Evolutionary conservation across 1,140 invertebrate species (phyloP), one percentile per base, ranked within the genome.

Genomic region (Lysiphlebus fabarum): DNA sequence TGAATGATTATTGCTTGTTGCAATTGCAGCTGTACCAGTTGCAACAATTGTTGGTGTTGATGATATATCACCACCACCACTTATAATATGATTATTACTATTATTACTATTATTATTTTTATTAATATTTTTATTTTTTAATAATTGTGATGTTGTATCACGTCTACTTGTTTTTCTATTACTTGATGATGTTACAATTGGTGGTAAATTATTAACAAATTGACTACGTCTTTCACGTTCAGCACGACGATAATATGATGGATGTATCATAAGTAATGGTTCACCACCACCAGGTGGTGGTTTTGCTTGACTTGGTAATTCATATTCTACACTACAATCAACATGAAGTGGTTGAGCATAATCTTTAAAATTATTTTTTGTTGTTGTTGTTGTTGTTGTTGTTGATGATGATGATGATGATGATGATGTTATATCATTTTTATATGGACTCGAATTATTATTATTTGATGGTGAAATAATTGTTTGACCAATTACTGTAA

Each of bases 311-410:
- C 89, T 89, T 57, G 89, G 89, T 68, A 91, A 80, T 78, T 91
- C 89, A 81, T 91, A 91, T 77, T 91, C 89, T 58, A 91, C 89
- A 80, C 88, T 90, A 79, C 89, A 90, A 75, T 91, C 89, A 63
- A 91, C 89, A 79, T 89, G 87, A 70, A 91, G 80, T 61, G 89
- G 89, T 70, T 87, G 83, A 67, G 85, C 87, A 78, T 89, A 91
- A 76, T 91, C 89, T 77, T 88, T 88, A 69, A 82, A 79, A 53
- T 55, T 61, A 14, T 14, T 42, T 34, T 7, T 38, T 14, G 37
- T 14, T 14, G 45, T 43, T 38, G 56, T n/a, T n/a, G n/a, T n/a
- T n/a, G n/a, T n/a, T n/a, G n/a, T n/a, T n/a, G n/a, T n/a, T n/a
- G n/a, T n/a, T n/a, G n/a, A n/a, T n/a, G n/a, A n/a, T n/a, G n/a